A percentile compares a stretch with the other conserved stretches of the same genome.
Evolutionary conservation across 2,888 invertebrate genomes (phyloP).

Genomic region (Megamerina dolium): DNA sequence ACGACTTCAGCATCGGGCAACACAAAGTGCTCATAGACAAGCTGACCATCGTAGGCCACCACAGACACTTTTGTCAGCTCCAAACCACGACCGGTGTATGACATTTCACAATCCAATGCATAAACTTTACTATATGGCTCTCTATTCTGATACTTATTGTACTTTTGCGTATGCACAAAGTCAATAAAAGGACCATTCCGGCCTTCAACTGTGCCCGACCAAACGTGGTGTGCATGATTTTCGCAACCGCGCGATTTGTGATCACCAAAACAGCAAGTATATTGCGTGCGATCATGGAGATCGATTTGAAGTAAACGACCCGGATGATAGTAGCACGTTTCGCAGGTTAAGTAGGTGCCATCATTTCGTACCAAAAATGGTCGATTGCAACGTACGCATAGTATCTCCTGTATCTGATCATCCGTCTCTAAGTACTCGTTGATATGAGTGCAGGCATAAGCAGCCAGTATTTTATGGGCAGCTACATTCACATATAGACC

Average conservation of each 20-base stretch:
- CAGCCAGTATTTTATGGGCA: no score
- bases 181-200: conserved; percentile 68
- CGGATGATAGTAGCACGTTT: conserved; percentile 83
- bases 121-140: conserved; percentile 52
- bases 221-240: conserved; percentile 64
- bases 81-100: conserved; percentile 78
- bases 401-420: conserved; percentile 50
- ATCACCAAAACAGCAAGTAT: conserved; percentile 59
- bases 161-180: conserved; percentile 56
- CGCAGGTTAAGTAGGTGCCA: conserved; percentile 66
- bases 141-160: background rate
- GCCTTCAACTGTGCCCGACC: conserved; percentile 66
- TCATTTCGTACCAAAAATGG: conserved; percentile 64
- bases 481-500: no score
- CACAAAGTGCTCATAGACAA: conserved; percentile 80
- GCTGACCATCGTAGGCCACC: conserved; percentile 64
- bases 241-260: conserved; percentile 60
- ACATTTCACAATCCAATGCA: conserved; percentile 96
- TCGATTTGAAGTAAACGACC: conserved; percentile 64
- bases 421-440: conserved; percentile 39
- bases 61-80: conserved; percentile 86
- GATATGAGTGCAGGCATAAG: conserved; percentile 29
- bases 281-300: conserved; percentile 35
- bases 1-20: conserved; percentile 75
- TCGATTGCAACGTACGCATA: conserved; percentile 68